These are phyloP conservation scores for Heliconius aoede DNA, from an alignment of 2,888 invertebrate genomes.

Conservation along the genomic window DNA sequence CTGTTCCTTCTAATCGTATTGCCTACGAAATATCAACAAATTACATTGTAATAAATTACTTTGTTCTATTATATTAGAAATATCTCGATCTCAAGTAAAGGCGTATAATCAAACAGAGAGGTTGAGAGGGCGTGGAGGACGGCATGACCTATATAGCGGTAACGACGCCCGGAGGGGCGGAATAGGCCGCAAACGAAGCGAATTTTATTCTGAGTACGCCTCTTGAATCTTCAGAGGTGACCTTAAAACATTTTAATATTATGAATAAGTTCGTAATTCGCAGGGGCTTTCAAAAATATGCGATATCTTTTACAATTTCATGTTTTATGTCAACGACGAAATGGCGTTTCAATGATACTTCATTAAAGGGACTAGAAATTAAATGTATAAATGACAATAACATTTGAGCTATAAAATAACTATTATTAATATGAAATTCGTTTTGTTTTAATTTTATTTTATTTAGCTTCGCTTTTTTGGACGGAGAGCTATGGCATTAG, in stretches of 20 bases:
- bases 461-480: no score
- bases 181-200: slow-evolving; percentile 28
- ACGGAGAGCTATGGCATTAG: no score
- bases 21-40: not conserved
- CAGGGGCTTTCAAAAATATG: not conserved
- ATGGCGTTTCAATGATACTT: not conserved
- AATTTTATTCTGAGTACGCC: slow-evolving; percentile 23
- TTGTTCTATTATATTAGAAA: slow-evolving; percentile 21
- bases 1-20: not conserved
- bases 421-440: not conserved
- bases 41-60: not conserved
- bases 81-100: slow-evolving; percentile 43
- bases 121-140: slow-evolving; percentile 48
- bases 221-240: not conserved
- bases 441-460: not conserved
- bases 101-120: slow-evolving; percentile 46
- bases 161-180: slow-evolving; percentile 51
- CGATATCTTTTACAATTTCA: not conserved
- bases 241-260: slow-evolving; percentile 5
- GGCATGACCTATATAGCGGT: slow-evolving; percentile 55
- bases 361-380: not conserved
- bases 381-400: not conserved
- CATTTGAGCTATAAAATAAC: not conserved
- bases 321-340: not conserved
- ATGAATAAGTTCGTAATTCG: slow-evolving; percentile 14